Conservation (phyloP, 2,888 invertebrate genomes). For the Eupeodes luniger region DNA sequence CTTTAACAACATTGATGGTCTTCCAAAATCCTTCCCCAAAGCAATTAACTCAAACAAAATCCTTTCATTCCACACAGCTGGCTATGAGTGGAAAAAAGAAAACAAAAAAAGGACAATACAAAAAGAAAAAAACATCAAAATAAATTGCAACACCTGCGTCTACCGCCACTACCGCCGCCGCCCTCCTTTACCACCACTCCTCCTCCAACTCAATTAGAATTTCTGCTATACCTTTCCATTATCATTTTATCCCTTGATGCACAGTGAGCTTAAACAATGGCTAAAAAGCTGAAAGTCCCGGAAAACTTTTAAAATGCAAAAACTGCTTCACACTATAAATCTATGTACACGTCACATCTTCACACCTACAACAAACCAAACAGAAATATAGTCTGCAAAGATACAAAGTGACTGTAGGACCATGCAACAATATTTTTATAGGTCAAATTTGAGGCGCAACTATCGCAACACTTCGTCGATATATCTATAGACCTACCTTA, state of each 20-base stretch:
- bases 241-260: slow-evolving; percentile 7
- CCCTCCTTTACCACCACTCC: background rate
- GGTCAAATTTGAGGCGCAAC: slow-evolving; percentile 61
- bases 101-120: background rate
- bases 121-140: background rate
- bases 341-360: background rate
- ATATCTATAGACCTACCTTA: background rate
- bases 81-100: background rate
- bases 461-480: slow-evolving; percentile 10
- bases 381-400: slow-evolving; percentile 17
- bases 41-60: slow-evolving; percentile 26
- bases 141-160: slow-evolving; percentile 10
- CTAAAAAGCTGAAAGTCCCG: slow-evolving; percentile 31
- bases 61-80: slow-evolving; percentile 38
- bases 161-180: background rate
- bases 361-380: slow-evolving; percentile 40
- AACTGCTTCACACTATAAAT: slow-evolving; percentile 44
- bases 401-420: slow-evolving; percentile 1
- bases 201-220: slow-evolving; percentile 48
- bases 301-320: slow-evolving; percentile 42
- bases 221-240: slow-evolving; percentile 21
- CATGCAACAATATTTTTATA: slow-evolving; percentile 50
- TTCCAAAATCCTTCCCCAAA: slow-evolving; percentile 16
- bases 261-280: slow-evolving; percentile 25
- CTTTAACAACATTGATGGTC: background rate